phyloP scores from a whole-genome alignment of 2,888 invertebrate species.

The Baronia brevicornis region DNA sequence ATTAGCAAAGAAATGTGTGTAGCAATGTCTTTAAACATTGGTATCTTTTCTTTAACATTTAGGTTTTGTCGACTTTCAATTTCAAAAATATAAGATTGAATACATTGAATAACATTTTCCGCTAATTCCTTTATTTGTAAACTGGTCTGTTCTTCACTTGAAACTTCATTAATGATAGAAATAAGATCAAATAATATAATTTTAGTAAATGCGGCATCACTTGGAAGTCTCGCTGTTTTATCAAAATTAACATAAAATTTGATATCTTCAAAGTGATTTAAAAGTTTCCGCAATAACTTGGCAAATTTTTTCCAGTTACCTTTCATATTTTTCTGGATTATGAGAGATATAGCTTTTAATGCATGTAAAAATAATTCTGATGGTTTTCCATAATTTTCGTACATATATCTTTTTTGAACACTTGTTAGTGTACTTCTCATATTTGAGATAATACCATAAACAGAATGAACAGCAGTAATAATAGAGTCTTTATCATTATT shows the following conservation, averaged over 20 bases:
- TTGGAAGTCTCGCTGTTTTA: slow-evolving; percentile 63
- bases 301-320: slow-evolving; percentile 39
- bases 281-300: slow-evolving; percentile 46
- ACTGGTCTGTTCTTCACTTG: slow-evolving; percentile 23
- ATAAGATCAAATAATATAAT: slow-evolving; percentile 51
- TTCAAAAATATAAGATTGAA: slow-evolving; percentile 27
- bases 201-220: slow-evolving; percentile 58
- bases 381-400: slow-evolving; percentile 60
- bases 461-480: slow-evolving; percentile 61
- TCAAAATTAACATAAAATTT: slow-evolving; percentile 67
- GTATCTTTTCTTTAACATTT: slow-evolving; percentile 63
- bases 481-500: slow-evolving; percentile 46
- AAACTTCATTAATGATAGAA: slow-evolving; percentile 30
- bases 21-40: slow-evolving; percentile 49
- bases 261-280: slow-evolving; percentile 66
- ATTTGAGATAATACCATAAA: slow-evolving; percentile 69
- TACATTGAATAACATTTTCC: slow-evolving; percentile 22
- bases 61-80: slow-evolving; percentile 43
- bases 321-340: slow-evolving; percentile 28
- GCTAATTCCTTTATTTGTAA: slow-evolving; percentile 22
- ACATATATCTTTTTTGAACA: slow-evolving; percentile 59
- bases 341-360: slow-evolving; percentile 40
- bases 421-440: slow-evolving; percentile 70
- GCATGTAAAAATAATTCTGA: slow-evolving; percentile 44
- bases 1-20: slow-evolving; percentile 27